These are phyloP conservation scores for Callimorpha dominula DNA, from an alignment of 2,888 invertebrate genomes.

Conservation along the genomic window DNA sequence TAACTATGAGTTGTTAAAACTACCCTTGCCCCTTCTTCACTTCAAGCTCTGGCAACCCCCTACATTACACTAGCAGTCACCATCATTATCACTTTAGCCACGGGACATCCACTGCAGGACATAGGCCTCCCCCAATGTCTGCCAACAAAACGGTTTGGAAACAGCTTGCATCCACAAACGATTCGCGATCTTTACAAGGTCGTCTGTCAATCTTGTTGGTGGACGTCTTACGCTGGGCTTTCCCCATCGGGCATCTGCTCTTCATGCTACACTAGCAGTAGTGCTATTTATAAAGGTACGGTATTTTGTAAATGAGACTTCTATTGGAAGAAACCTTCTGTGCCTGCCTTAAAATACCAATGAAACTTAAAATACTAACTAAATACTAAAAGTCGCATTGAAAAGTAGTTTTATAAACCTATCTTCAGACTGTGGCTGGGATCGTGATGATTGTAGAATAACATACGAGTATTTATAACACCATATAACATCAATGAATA, in stretches of 20 bases:
- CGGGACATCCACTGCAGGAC: not conserved
- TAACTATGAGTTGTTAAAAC: no score
- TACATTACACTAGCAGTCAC: no score
- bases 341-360: no score
- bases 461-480: not conserved
- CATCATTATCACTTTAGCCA: not conserved
- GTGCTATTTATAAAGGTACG: not conserved
- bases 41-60: no score
- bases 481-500: not conserved
- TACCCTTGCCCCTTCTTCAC: no score
- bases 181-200: not conserved
- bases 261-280: not conserved
- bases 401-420: not conserved
- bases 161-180: no score
- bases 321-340: no score
- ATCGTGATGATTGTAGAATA: not conserved
- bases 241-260: not conserved
- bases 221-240: not conserved
- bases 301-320: no score
- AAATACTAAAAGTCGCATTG: not conserved
- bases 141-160: not conserved
- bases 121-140: not conserved
- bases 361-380: not conserved
- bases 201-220: not conserved
- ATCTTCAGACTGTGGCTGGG: not conserved